Base-by-base conservation (phyloP, 1,140 invertebrate genomes). In the Cydia fagiglandana region DNA sequence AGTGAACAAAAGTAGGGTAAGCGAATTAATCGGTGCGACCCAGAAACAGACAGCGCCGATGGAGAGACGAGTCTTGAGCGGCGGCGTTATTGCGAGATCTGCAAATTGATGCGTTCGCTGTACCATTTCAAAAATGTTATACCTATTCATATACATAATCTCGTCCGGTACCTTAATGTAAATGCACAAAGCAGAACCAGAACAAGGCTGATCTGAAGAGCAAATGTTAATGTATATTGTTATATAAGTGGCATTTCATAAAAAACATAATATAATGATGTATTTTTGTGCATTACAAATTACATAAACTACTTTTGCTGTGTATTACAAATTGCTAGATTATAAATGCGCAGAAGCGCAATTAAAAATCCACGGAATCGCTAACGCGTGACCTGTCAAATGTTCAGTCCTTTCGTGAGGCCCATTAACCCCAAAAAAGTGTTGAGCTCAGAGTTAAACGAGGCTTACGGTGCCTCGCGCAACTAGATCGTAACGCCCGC, bases 11-110 rank as follows among this genome's bases (percentile, higher is more conserved):
- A 89, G 88, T 91, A 89, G 88, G 87, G 82, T 92, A 89, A 89
- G 87, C 90, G 89, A 89, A 91, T 88, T 92, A 92, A 91, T 92
- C 88, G 86, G 83, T 80, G 78, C 85, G 89, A 90, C 90, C 90
- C 88, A 92, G 86, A 91, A 92, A 91, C 80, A 82, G 83, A 61
- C 74, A 73, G 82, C 84, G 83, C 83, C 78, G 84, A 83, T 81
- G 79, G 79, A 84, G 81, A 86, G 82, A 81, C 78, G 83, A 85
- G 76, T 79, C 78, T 79, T 77, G 38, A 75, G 73, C 68, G 56
- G 75, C 75, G 75, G 74, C 74, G 64, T 75, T 74, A 41, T 70
- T 70, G 75, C 66, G 61, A 76, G 17, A 56, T 24, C 73, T 61
- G 68, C 53, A 53, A 68, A 77, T 76, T 75, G 74, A 64, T 56